Percentiles rank a stretch among this genome's conserved stretches.
phyloP scores from a whole-genome alignment of 2,888 invertebrate genomes.

The Anthrax anthrax region DNA sequence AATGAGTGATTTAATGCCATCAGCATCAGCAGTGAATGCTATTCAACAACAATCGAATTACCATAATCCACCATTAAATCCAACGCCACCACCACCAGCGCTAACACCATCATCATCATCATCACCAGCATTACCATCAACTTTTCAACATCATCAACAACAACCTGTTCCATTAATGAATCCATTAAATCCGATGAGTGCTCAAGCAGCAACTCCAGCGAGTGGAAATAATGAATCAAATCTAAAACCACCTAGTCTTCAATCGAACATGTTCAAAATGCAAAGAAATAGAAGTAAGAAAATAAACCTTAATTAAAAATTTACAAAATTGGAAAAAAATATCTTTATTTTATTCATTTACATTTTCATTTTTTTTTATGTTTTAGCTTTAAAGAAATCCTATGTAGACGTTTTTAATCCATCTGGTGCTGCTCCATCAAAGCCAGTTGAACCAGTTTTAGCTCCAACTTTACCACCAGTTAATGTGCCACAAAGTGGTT shows the following conservation, averaged over 20 bases:
- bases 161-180: not conserved
- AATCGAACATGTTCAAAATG: slow-evolving; percentile 65
- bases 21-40: too few relatives aligned
- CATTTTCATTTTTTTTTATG: slow-evolving; percentile 5
- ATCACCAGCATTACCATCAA: too few relatives aligned
- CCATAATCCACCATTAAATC: not conserved
- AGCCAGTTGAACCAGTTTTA: slow-evolving; percentile 27
- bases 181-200: slow-evolving; percentile 2
- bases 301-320: too few relatives aligned
- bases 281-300: slow-evolving; percentile 60
- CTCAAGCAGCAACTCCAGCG: not conserved
- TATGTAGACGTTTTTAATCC: slow-evolving; percentile 87
- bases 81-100: slow-evolving; percentile 6
- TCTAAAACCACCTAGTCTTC: slow-evolving; percentile 27
- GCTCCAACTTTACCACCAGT: slow-evolving; percentile 32
- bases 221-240: not conserved
- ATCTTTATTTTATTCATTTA: not conserved
- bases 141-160: slow-evolving; percentile 1
- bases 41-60: not conserved
- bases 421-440: slow-evolving; percentile 35
- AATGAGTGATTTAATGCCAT: slow-evolving; percentile 40
- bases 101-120: slow-evolving; percentile 5
- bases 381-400: slow-evolving; percentile 61
- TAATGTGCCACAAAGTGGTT: slow-evolving; percentile 28
- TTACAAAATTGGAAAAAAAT: too few relatives aligned